Conservation (phyloP, 2,113 vertebrate genomes). For the Hipposideros armiger region DNA sequence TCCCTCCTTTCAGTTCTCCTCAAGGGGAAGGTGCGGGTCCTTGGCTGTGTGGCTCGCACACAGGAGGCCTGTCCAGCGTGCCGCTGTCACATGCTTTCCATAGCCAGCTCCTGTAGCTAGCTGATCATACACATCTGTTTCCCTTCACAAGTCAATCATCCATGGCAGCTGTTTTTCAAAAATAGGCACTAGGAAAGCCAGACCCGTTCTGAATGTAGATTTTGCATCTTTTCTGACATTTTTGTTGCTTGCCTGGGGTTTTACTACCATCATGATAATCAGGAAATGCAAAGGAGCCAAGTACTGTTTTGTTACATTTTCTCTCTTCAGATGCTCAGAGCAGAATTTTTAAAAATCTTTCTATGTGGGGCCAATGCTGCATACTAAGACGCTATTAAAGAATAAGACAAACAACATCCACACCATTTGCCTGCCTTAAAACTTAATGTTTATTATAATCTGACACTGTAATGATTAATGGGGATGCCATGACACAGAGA, state of each 20-base stretch:
- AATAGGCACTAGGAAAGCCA: conserved; percentile 57
- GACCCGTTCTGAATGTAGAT: conserved; percentile 50
- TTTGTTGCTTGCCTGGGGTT: conserved; percentile 9
- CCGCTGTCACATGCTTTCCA: background rate
- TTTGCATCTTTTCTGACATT: background rate
- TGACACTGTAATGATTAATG: conserved; percentile 57
- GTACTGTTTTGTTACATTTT: conserved; percentile 63
- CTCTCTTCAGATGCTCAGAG: conserved; percentile 41
- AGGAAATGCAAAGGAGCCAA: conserved; percentile 12
- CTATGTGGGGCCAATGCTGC: background rate
- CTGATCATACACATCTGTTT: conserved; percentile 52
- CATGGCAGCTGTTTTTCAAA: conserved; percentile 73
- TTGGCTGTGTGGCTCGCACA: accelerated
- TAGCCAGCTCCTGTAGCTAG: background rate
- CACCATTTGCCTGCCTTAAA: conserved; percentile 41
- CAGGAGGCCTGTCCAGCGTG: background rate
- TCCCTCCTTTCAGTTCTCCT: background rate
- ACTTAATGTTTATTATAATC: conserved; percentile 51
- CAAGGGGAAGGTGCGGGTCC: accelerated
- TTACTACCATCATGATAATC: conserved; percentile 1
- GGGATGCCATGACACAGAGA: background rate
- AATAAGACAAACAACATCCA: conserved; percentile 54
- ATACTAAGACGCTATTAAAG: conserved; percentile 57
- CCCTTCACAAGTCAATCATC: conserved; percentile 63
- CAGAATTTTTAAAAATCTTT: conserved; percentile 52